Evolutionary conservation across 2,797 vertebrate genomes (phyloP).

Genomic region (Chromobotia macracanthus): DNA sequence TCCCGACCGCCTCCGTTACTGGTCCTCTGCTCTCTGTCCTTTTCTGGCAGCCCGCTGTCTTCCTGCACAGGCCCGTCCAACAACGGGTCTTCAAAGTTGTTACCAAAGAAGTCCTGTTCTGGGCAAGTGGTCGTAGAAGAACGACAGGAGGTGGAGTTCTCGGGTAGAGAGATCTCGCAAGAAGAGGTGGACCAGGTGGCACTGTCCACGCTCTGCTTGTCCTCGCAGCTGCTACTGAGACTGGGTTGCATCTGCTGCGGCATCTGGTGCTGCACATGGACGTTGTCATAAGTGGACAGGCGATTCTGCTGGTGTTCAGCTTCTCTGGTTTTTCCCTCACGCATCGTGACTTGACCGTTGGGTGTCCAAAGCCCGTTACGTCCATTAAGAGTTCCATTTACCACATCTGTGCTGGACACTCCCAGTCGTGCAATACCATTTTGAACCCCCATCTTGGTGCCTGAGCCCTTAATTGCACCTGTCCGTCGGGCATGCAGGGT

Average conservation of each 20-base stretch:
- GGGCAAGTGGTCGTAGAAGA: constrained; percentile 97
- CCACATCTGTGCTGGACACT: constrained; percentile 79
- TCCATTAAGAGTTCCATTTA: constrained; percentile 74
- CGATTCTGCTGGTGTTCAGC: constrained; percentile 84
- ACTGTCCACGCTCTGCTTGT: constrained; percentile 97
- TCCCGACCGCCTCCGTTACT: constrained; percentile 69
- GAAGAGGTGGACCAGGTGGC: constrained; percentile 98
- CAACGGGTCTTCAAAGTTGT: constrained; percentile 85
- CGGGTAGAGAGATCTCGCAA: constrained; percentile 95
- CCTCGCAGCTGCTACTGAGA: constrained; percentile 83
- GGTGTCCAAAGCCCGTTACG: constrained; percentile 82
- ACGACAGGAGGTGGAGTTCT: constrained; percentile 93
- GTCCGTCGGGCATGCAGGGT: constrained; percentile 80
- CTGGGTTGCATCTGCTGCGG: constrained; percentile 67
- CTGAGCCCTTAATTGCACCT: constrained; percentile 83
- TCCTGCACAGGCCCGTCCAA: constrained; percentile 80
- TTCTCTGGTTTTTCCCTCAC: constrained; percentile 84
- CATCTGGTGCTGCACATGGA: constrained; percentile 87
- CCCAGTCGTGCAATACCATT: constrained; percentile 85
- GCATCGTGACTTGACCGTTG: constrained; percentile 86
- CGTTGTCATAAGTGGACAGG: constrained; percentile 96
- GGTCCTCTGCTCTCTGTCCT: constrained; percentile 76
- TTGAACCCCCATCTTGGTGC: constrained; percentile 93
- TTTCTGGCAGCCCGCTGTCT: constrained; percentile 53
- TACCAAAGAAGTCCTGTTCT: constrained; percentile 89